A percentile compares a stretch with the other conserved stretches of the same genome.
Evolutionary conservation across 2,888 invertebrate species (phyloP).

Genomic region (Drosophila percnosoma): DNA sequence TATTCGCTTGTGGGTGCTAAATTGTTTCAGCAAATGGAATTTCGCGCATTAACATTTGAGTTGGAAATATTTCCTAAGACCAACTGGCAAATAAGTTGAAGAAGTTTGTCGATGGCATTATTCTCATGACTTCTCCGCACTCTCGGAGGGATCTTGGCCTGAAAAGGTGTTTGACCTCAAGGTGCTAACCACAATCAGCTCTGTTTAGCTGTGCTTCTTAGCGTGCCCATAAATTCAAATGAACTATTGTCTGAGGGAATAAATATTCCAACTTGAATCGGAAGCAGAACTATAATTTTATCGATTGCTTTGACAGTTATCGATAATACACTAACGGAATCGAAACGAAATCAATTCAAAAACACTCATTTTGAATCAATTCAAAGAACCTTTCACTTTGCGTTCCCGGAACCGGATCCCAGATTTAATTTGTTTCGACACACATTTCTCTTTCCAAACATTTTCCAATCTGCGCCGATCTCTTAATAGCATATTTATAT

Average conservation of each 20-base stretch:
- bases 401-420: not conserved
- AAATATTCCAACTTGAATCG: not conserved
- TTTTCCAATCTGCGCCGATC: not conserved
- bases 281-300: not conserved
- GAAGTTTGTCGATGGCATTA: constrained; percentile 34
- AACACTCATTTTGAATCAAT: not conserved
- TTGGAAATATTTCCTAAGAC: constrained; percentile 37
- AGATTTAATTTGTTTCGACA: not conserved
- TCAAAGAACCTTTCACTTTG: not conserved
- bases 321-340: not conserved
- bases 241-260: not conserved
- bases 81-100: constrained; percentile 24
- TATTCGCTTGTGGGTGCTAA: constrained; percentile 65
- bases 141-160: constrained; percentile 6
- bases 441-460: not conserved
- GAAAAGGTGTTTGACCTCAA: constrained; percentile 53
- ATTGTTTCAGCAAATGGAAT: constrained; percentile 55
- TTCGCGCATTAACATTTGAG: constrained; percentile 72
- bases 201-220: not conserved
- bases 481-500: not conserved
- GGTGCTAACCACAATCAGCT: constrained; percentile 45
- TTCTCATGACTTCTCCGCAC: constrained; percentile 42
- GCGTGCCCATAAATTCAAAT: not conserved
- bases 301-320: not conserved
- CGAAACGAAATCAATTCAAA: not conserved